A percentile compares a stretch with the other conserved stretches of the same genome.
These are phyloP conservation scores for Drosophila emarginata DNA, from an alignment of 2,888 invertebrate genomes.

Conservation along the genomic window DNA sequence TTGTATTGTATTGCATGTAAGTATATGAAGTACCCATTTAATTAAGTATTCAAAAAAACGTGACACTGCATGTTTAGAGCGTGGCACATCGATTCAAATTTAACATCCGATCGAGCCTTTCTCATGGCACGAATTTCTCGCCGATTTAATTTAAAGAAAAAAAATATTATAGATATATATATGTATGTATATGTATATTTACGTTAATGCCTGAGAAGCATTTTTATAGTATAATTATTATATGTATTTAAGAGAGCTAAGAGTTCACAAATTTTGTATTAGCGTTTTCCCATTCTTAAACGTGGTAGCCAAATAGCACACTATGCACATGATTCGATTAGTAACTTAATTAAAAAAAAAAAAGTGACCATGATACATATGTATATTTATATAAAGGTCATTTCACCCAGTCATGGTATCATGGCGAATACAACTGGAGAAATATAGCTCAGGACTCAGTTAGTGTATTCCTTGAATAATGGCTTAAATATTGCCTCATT, in stretches of 20 bases:
- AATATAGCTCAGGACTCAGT: conserved; percentile 16
- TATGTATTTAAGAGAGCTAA: neutral
- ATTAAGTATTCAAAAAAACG: neutral
- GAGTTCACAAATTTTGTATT: neutral
- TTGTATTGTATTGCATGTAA: neutral
- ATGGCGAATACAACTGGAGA: conserved; percentile 14
- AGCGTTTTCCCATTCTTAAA: neutral
- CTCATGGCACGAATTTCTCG: neutral
- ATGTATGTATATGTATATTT: neutral
- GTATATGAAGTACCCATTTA: conserved; percentile 26
- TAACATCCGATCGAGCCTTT: neutral
- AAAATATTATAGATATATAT: neutral
- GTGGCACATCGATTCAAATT: neutral
- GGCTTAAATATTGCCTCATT: conserved; percentile 89
- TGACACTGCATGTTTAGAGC: neutral
- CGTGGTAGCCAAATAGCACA: neutral
- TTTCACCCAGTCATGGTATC: too few relatives aligned
- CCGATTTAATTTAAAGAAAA: neutral
- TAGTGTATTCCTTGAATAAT: conserved; percentile 91
- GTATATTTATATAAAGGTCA: too few relatives aligned
- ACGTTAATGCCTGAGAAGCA: neutral
- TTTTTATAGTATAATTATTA: neutral
- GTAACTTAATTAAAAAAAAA: neutral
- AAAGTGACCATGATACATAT: too few relatives aligned
- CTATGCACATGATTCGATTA: neutral